Base-by-base conservation (phyloP, 2,113 vertebrate genomes). In the Cathartes aura region DNA sequence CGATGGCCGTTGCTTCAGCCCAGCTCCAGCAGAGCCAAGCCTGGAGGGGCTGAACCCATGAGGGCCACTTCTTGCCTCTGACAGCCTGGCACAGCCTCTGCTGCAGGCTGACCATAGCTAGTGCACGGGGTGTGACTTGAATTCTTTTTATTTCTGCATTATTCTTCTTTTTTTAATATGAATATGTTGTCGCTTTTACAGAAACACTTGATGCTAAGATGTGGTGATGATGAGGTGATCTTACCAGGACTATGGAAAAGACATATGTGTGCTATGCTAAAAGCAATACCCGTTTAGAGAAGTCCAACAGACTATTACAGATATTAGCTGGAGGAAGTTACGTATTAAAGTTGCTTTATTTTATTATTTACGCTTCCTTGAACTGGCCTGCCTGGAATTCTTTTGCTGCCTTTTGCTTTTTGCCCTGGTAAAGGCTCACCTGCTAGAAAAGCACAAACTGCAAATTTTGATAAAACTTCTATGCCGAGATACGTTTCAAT, bases 1-100 rank as follows among this genome's bases (percentile, higher is more conserved):
- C 0, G 1, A 8, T 26, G 48, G 22, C 42, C 2, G 1, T 32
- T 26, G 48, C 32, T 55, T 38, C 18, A 12, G 12, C 15, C 47
- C 23, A 34, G 30, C 26, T 55, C 52, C 64, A 73, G n/a, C 30
- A 74, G 60, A 38, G 22, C 29, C 20, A 14, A 19, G 6, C 2
- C 9, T 9, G 20, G 55, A 47, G 21, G 11, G 18, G 11, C 60
- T 62, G 42, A 47, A 52, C 34, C 29, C 23, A 3, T 2, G 4
- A 29, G 42, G 18, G 36, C 4, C 16, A 10, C 15, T 17, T 22
- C 47, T 30, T 73, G 52, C 22, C 24, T 8, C 53, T 29, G n/a
- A 4, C 32, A 56, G 22, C 45, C 45, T 17, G 29, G 52, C 73
- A 14, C 15, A 43, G 32, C 29, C 74, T 55, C 24, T 47, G 15